These are phyloP conservation scores for Lamprotornis superbus DNA, from an alignment of 2,113 vertebrate genomes.

Conservation along the genomic window DNA sequence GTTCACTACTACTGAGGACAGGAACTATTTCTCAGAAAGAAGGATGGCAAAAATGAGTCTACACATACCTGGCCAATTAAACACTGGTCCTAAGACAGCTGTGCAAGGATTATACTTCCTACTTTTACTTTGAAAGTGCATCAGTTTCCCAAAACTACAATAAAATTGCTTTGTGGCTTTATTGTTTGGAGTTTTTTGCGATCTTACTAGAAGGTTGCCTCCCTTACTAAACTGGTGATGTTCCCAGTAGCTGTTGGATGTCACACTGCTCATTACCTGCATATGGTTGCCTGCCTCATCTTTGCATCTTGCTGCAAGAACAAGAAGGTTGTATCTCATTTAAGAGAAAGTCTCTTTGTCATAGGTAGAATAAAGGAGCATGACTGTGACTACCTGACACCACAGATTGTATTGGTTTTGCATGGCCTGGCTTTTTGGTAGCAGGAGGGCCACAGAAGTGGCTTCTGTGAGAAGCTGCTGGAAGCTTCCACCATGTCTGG, in stretches of 20 bases:
- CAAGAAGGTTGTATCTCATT: neutral
- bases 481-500: neutral
- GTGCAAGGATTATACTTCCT: neutral
- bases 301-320: neutral
- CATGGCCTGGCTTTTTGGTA: neutral
- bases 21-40: neutral
- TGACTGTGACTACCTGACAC: neutral
- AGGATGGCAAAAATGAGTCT: neutral
- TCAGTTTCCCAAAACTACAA: neutral
- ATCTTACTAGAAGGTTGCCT: neutral
- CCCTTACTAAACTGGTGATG: neutral
- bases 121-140: neutral
- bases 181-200: neutral
- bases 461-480: neutral
- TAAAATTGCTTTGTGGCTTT: neutral
- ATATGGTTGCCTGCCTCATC: neutral
- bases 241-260: neutral
- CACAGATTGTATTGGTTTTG: neutral
- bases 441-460: neutral
- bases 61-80: neutral
- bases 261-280: neutral
- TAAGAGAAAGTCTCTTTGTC: neutral
- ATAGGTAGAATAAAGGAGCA: neutral
- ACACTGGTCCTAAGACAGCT: neutral
- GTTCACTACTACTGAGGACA: neutral